Base-by-base conservation (phyloP, 2,113 vertebrate genomes). In the Myotis davidii region DNA sequence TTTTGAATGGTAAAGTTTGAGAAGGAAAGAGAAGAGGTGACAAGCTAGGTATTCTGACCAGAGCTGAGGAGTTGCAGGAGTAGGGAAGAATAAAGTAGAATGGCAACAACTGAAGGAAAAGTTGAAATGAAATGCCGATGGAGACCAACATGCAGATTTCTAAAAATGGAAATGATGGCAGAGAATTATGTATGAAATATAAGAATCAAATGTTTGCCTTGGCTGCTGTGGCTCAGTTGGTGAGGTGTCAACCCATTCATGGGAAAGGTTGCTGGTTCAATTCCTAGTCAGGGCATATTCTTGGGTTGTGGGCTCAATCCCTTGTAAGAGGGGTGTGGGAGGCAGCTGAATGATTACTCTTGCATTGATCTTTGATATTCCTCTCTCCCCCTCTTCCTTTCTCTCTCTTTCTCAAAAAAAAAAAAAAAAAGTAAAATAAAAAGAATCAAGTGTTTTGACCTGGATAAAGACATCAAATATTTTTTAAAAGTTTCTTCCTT, bases 391-490 rank as follows among this genome's bases (percentile, higher is more conserved):
- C 29, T 7, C 54, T 21, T 20, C 54, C 54, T 27, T 21, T 5
- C 61, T 61, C 59, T 61, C 59, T 61, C 61, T 32, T 29, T 65
- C 27, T 64, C 3, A 42, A 42, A 42, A 45, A 29, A 13, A 65
- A 65, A 17, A 65, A 65, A n/a, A n/a, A n/a, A 67, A 8, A 17
- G 13, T 32, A 65, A 65, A 65, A 65, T 17, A 8, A 67, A 67
- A 85, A 91, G 79, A 93, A 56, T 84, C n/a, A 37, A 91, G 34
- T 25, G 11, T 92, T 45, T 79, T 73, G 76, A 93, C 29, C n/a
- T 54, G 27, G 32, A 73, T 56, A 69, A 91, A 92, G 59, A 45
- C 54, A 64, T 90, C 67, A 64, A 74, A 74, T 61, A 17, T 73
- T 79, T 87, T 79, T 72, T 48, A 76, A 37, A 34, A 13, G 10